Evolutionary conservation across 2,888 invertebrate species (phyloP).

Genomic region (Minunthozetes semirufus): DNA sequence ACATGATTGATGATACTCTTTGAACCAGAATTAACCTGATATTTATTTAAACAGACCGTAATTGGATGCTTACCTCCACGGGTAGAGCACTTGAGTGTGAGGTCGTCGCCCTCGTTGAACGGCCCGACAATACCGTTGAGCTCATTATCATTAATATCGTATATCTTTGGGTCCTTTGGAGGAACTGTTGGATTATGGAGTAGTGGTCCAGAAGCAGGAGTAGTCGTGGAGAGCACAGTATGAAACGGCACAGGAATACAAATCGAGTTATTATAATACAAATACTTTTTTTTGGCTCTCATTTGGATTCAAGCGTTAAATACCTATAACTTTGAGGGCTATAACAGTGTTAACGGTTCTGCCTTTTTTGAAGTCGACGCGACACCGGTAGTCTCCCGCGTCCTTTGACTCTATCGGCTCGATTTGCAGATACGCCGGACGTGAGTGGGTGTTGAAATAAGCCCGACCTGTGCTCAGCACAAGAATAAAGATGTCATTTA

Average conservation of each 20-base stretch:
- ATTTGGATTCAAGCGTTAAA: constrained; percentile 47
- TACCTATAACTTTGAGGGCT: constrained; percentile 80
- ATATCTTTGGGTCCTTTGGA: constrained; percentile 39
- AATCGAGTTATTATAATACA: constrained; percentile 6
- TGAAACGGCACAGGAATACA: background rate
- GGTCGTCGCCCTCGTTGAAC: constrained; percentile 45
- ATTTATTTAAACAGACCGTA: background rate
- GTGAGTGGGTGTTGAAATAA: constrained; percentile 31
- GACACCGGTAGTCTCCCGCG: constrained; percentile 69
- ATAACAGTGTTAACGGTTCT: constrained; percentile 79
- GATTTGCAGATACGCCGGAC: constrained; percentile 32
- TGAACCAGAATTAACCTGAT: too few species aligned
- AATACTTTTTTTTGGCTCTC: background rate
- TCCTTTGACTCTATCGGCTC: constrained; percentile 33
- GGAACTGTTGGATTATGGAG: constrained; percentile 32
- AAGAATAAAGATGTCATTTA: background rate
- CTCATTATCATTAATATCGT: constrained; percentile 37
- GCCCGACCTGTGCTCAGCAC: constrained; percentile 27
- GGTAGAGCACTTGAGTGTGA: constrained; percentile 45
- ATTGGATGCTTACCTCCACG: constrained; percentile 44
- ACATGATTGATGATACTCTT: too few species aligned
- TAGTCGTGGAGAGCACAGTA: background rate
- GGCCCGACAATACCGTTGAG: constrained; percentile 44
- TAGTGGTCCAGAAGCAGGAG: background rate
- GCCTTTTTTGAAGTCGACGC: constrained; percentile 80